Conservation (phyloP, 2,797 vertebrate genomes). For the Tokudaia tokunoshimensis region DNA sequence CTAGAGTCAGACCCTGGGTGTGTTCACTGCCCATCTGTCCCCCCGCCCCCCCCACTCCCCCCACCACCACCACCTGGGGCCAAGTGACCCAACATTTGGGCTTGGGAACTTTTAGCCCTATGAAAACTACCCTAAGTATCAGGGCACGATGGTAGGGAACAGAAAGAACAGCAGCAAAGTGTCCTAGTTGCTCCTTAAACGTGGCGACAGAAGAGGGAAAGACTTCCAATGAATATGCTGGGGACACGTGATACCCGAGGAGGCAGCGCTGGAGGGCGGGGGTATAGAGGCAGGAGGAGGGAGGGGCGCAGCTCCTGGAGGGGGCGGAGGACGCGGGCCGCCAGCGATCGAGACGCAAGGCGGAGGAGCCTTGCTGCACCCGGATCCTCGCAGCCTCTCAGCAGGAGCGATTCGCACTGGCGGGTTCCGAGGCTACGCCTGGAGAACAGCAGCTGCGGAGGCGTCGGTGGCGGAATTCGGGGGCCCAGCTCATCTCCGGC, state of each 20-base stretch:
- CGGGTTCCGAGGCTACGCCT: conserved; percentile 60
- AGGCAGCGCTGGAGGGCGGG: conserved; percentile 44
- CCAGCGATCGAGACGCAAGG: conserved; percentile 70
- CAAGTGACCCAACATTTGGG: not conserved
- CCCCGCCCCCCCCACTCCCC: no score
- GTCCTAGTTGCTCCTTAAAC: conserved; percentile 77
- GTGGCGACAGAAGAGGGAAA: conserved; percentile 76
- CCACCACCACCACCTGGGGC: not conserved
- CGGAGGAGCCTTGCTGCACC: conserved; percentile 49
- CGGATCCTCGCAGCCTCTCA: not conserved
- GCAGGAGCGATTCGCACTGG: conserved; percentile 38
- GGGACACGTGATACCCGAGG: conserved; percentile 80
- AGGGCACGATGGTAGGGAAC: not conserved
- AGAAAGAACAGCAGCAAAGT: conserved; percentile 64
- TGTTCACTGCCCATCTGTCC: not conserved
- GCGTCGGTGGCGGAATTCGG: conserved; percentile 17
- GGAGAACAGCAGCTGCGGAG: conserved; percentile 31
- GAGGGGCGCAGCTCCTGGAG: conserved; percentile 65
- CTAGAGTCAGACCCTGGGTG: not conserved
- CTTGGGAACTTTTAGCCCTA: not conserved
- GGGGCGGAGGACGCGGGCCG: conserved; percentile 30
- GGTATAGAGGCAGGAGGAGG: conserved; percentile 46
- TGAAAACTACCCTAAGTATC: not conserved
- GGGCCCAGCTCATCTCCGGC: not conserved
- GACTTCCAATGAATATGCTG: conserved; percentile 76